A percentile compares a stretch with the other conserved stretches of the same genome.
Evolutionary conservation across 2,113 vertebrate species (phyloP).

Genomic region (Oreochromis spilurus): DNA sequence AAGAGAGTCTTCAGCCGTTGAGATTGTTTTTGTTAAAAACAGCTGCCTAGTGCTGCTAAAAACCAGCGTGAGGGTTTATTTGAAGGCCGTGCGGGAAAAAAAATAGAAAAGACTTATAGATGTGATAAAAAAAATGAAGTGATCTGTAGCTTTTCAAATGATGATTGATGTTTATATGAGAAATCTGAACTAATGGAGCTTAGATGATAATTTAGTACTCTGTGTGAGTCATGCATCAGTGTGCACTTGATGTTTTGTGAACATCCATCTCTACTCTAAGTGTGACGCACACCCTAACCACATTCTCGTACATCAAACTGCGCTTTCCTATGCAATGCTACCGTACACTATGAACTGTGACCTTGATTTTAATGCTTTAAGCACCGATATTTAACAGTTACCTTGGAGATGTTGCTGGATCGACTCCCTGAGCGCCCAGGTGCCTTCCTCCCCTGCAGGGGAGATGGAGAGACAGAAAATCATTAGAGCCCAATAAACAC

Average conservation of each 20-base stretch:
- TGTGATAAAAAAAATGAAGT: background rate
- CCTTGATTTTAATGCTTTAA: background rate
- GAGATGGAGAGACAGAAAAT: constrained; percentile 21
- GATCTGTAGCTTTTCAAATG: background rate
- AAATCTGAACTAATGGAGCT: background rate
- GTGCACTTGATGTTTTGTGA: background rate
- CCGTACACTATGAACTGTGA: background rate
- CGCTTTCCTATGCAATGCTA: background rate
- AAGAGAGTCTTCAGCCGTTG: background rate
- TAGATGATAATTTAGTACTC: background rate
- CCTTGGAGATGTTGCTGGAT: constrained; percentile 95
- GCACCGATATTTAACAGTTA: constrained; percentile 38
- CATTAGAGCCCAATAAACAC: background rate
- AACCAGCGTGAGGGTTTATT: background rate
- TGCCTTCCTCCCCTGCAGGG: constrained; percentile 84
- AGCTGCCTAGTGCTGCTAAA: background rate
- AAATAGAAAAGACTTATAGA: background rate
- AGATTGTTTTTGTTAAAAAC: background rate
- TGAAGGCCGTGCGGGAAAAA: background rate
- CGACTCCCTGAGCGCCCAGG: constrained; percentile 85
- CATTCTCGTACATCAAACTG: background rate
- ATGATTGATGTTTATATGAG: background rate
- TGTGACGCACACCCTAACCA: background rate
- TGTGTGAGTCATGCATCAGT: background rate
- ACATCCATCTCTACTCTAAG: background rate